A percentile compares a stretch with the other conserved stretches of the same genome.
Evolutionary conservation across 2,113 vertebrate species (phyloP).

Genomic region (Hydrolagus affinis): DNA sequence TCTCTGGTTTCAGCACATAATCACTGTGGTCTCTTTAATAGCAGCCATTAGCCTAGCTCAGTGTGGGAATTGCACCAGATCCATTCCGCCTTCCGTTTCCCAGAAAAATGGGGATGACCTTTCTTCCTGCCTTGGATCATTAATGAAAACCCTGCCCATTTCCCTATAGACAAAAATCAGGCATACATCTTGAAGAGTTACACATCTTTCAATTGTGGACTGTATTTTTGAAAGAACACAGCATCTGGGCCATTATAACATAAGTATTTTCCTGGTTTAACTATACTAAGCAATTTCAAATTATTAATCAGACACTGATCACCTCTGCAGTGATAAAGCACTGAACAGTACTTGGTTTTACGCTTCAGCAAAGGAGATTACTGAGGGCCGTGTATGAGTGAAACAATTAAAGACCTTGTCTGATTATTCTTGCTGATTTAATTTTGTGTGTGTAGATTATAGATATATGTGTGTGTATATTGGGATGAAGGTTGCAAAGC

Average conservation of each 20-base stretch:
- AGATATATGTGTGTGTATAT: too few relatives aligned
- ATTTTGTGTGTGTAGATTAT: too few relatives aligned
- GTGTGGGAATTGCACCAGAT: neutral
- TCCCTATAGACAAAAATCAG: conserved; percentile 9
- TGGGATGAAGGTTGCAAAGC: too few relatives aligned
- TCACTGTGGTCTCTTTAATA: conserved; percentile 16
- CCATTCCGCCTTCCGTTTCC: neutral
- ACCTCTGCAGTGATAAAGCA: neutral
- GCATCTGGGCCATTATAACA: neutral
- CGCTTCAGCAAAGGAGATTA: neutral
- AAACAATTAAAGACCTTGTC: neutral
- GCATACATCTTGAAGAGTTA: conserved; percentile 14
- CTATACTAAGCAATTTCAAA: too few relatives aligned
- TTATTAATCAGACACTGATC: neutral
- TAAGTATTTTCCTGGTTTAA: conserved; percentile 1
- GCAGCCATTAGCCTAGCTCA: neutral
- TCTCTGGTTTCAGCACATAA: conserved; percentile 13
- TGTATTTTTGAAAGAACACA: conserved; percentile 8
- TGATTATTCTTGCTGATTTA: too few relatives aligned
- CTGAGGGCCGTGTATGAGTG: neutral
- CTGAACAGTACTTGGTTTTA: neutral
- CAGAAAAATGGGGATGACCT: neutral
- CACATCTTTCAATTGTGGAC: neutral
- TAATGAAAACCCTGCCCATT: neutral
- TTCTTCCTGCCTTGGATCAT: neutral